Conservation (phyloP, 2,888 invertebrate genomes). For the Cosmorhoe ocellata region DNA sequence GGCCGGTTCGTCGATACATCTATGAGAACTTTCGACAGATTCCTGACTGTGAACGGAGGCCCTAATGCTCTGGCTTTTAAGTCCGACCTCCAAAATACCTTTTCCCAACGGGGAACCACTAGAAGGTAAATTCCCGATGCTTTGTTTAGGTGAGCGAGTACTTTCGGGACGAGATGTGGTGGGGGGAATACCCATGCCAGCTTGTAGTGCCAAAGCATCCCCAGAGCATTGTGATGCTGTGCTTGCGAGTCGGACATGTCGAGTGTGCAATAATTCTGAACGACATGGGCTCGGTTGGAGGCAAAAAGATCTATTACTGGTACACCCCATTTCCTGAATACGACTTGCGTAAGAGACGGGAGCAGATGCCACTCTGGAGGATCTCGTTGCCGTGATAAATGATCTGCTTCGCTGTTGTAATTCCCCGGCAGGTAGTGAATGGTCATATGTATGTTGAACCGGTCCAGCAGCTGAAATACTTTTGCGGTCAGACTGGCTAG, state of each 20-base stretch:
- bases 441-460: neutral
- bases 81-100: constrained; percentile 44
- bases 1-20: constrained; percentile 32
- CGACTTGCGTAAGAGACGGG: neutral
- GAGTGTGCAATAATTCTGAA: constrained; percentile 24
- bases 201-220: constrained; percentile 23
- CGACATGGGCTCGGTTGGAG: constrained; percentile 31
- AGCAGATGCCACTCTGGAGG: constrained; percentile 11
- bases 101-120: constrained; percentile 39
- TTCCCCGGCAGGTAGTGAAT: constrained; percentile 6
- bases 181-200: neutral
- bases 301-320: constrained; percentile 37
- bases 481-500: too few species aligned
- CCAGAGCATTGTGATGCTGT: constrained; percentile 32
- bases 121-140: constrained; percentile 33
- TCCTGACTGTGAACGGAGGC: constrained; percentile 25
- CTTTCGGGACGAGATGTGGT: neutral
- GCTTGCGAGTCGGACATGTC: constrained; percentile 29
- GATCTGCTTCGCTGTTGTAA: constrained; percentile 8
- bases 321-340: constrained; percentile 8
- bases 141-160: constrained; percentile 25
- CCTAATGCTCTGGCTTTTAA: constrained; percentile 36
- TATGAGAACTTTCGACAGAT: constrained; percentile 19
- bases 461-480: too few species aligned
- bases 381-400: neutral